Percentiles rank a stretch among this genome's conserved stretches.
Conservation (phyloP, 1,140 invertebrate genomes). For the Drosophila serrata region DNA sequence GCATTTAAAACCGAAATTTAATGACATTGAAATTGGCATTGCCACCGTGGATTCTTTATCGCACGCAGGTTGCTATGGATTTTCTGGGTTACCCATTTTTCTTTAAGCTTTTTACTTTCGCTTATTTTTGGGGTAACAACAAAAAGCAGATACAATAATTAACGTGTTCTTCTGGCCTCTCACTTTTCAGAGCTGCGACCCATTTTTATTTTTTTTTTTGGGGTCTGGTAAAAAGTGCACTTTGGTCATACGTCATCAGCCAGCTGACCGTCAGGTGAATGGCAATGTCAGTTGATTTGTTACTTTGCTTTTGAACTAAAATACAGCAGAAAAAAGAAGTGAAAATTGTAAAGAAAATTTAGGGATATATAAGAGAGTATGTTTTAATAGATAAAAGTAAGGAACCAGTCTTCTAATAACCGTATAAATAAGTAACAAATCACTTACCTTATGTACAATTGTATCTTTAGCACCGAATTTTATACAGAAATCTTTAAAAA, state of each 20-base stretch:
- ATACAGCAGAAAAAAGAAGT: neutral
- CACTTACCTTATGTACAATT: neutral
- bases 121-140: neutral
- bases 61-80: constrained; percentile 46
- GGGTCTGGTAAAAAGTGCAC: constrained; percentile 26
- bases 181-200: constrained; percentile 36
- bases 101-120: constrained; percentile 32
- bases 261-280: constrained; percentile 49
- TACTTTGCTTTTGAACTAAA: constrained; percentile 6
- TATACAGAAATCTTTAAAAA: neutral
- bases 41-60: constrained; percentile 44
- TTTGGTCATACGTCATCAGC: constrained; percentile 28
- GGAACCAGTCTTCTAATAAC: no score
- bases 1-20: constrained; percentile 71
- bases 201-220: constrained; percentile 38
- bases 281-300: constrained; percentile 32
- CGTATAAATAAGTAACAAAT: neutral
- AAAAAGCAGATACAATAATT: constrained; percentile 8
- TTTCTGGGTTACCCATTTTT: constrained; percentile 44
- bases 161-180: constrained; percentile 33
- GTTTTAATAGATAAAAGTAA: neutral
- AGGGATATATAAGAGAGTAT: neutral
- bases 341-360: neutral
- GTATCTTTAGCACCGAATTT: neutral
- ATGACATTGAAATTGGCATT: constrained; percentile 76